Conservation (phyloP, 37 sponge, comb jelly and placozoan genomes). For the Aplysina aerophoba region DNA sequence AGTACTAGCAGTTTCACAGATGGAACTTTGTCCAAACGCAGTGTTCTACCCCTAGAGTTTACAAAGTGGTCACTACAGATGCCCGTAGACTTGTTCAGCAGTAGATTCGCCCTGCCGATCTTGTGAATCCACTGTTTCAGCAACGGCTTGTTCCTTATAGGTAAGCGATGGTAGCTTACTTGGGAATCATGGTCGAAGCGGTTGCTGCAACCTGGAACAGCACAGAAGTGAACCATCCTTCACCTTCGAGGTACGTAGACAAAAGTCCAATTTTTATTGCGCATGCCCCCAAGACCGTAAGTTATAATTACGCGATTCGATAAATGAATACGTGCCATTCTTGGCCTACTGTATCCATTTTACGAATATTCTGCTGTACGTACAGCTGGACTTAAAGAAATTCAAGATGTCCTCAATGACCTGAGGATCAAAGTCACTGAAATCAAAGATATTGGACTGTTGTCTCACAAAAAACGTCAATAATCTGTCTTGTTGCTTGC, state of each 20-base stretch:
- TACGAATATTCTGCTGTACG: constrained; percentile 48
- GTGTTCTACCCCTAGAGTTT: background rate
- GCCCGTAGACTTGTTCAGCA: background rate
- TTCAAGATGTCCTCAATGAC: constrained; percentile 43
- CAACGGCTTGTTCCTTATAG: constrained; percentile 44
- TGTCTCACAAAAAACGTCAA: too few species aligned
- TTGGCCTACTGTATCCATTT: constrained; percentile 42
- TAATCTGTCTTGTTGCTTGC: constrained; percentile 32
- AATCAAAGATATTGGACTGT: too few species aligned
- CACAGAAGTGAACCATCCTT: constrained; percentile 39
- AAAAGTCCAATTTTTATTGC: constrained; percentile 7
- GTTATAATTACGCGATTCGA: background rate
- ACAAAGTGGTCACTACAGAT: constrained; percentile 42
- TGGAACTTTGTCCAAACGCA: constrained; percentile 7
- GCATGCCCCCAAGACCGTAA: constrained; percentile 45
- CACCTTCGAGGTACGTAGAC: too few species aligned
- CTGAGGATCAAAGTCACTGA: constrained; percentile 40
- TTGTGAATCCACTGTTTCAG: too few species aligned
- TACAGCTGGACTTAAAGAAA: constrained; percentile 37
- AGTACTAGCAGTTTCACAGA: constrained; percentile 29
- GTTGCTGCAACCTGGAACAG: constrained; percentile 48
- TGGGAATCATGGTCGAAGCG: background rate
- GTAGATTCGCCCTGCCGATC: constrained; percentile 29
- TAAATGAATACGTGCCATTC: constrained; percentile 35
- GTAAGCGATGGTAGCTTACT: constrained; percentile 37